A percentile compares a stretch with the other conserved stretches of the same genome.
Evolutionary conservation across 2,113 vertebrate genomes (phyloP).

Genomic region (Sander lucioperca): DNA sequence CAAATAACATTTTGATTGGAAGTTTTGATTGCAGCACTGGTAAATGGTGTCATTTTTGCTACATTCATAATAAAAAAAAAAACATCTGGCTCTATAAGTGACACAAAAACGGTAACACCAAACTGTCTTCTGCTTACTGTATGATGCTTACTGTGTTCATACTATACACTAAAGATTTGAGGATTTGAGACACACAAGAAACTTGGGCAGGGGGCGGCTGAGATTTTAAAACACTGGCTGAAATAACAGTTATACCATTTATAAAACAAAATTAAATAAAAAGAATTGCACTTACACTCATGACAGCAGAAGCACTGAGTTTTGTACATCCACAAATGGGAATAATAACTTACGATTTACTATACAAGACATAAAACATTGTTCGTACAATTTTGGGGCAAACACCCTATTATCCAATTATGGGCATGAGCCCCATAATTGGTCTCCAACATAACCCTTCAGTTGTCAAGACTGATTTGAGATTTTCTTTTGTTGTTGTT

Average conservation of each 20-base stretch:
- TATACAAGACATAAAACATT: neutral
- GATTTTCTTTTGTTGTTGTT: neutral
- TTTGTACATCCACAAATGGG: neutral
- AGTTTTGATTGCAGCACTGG: too few relatives aligned
- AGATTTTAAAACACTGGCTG: too few relatives aligned
- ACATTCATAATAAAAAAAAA: neutral
- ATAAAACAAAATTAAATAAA: neutral
- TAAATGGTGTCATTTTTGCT: neutral
- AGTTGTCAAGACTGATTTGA: neutral
- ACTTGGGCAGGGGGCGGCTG: too few relatives aligned
- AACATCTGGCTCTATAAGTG: too few relatives aligned
- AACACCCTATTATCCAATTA: neutral
- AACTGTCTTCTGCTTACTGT: neutral
- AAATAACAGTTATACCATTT: neutral
- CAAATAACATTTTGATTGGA: too few relatives aligned
- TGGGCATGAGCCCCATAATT: neutral
- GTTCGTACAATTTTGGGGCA: neutral
- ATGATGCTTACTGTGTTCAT: too few relatives aligned
- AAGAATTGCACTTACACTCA: neutral
- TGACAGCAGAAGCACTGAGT: neutral
- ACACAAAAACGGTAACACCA: neutral
- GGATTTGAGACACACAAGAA: too few relatives aligned
- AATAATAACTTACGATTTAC: neutral
- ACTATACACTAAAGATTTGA: neutral
- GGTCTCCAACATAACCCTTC: neutral